Evolutionary conservation across 2,888 invertebrate genomes (phyloP).

Genomic region (Coremacera marginata): DNA sequence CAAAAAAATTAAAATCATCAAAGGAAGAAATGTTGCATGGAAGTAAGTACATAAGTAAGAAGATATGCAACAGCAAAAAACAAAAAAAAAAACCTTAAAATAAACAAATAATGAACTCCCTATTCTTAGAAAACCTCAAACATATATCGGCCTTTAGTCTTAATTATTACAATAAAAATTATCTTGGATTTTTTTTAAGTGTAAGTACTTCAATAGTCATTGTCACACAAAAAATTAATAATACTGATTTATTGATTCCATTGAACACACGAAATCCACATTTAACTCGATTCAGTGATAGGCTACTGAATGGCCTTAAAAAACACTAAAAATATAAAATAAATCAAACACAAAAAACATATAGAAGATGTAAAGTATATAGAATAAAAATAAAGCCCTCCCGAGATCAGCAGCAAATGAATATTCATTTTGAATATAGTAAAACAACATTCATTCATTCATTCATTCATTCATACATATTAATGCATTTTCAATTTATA

Average conservation of each 20-base stretch:
- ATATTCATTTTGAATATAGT: not conserved
- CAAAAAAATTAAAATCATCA: too few species aligned
- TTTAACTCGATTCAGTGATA: not conserved
- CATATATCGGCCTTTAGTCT: too few species aligned
- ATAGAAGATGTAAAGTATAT: not conserved
- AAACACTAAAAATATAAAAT: not conserved
- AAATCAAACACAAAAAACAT: not conserved
- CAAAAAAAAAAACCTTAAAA: too few species aligned
- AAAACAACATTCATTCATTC: not conserved
- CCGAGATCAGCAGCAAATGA: not conserved
- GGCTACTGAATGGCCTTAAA: not conserved
- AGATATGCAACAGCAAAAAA: too few species aligned
- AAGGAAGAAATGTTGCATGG: too few species aligned
- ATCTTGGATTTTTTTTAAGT: too few species aligned
- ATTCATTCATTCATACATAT: not conserved
- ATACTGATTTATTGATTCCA: constrained; percentile 6
- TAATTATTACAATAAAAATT: too few species aligned
- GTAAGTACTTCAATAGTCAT: too few species aligned
- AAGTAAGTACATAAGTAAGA: too few species aligned
- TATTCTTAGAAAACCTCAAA: too few species aligned
- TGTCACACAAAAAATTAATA: not conserved
- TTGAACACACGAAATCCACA: not conserved
- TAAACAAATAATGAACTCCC: too few species aligned
- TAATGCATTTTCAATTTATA: not conserved
- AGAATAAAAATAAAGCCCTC: constrained; percentile 2